These are phyloP conservation scores for Exocentrus adspersus DNA, from an alignment of 2,888 invertebrate genomes.

Conservation along the genomic window DNA sequence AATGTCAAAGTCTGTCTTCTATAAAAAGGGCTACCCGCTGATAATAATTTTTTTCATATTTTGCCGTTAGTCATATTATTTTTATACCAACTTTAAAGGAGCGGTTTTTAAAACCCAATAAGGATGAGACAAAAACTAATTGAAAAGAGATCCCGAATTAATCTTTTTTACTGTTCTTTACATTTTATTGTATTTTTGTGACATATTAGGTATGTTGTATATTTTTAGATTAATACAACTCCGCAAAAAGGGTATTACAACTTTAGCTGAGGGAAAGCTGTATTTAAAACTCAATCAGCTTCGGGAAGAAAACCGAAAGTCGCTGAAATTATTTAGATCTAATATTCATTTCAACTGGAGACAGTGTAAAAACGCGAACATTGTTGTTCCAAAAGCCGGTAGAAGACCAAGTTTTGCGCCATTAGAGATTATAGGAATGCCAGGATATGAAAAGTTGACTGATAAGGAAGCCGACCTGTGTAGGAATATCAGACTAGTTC, in stretches of 20 bases:
- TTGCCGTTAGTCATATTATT: background rate
- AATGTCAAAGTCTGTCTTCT: background rate
- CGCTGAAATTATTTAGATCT: constrained; percentile 61
- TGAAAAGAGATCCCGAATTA: too few species aligned
- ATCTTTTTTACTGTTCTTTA: too few species aligned
- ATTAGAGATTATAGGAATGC: constrained; percentile 76
- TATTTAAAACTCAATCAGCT: constrained; percentile 74
- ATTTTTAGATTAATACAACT: constrained; percentile 70
- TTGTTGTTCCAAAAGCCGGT: constrained; percentile 37
- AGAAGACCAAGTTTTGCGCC: constrained; percentile 66
- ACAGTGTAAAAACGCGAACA: constrained; percentile 35
- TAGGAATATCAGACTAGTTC: constrained; percentile 77
- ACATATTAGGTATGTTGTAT: constrained; percentile 35
- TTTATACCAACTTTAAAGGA: background rate
- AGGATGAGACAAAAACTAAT: constrained; percentile 12
- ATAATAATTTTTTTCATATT: background rate
- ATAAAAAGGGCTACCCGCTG: background rate
- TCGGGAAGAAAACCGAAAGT: constrained; percentile 68
- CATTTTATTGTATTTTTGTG: too few species aligned
- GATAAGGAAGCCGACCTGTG: constrained; percentile 80
- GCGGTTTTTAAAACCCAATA: background rate
- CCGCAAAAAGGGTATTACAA: constrained; percentile 76
- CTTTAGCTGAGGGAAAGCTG: constrained; percentile 71
- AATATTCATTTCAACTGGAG: constrained; percentile 57
- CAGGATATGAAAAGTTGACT: constrained; percentile 79